These are phyloP conservation scores for Mustela nigripes DNA, from an alignment of 2,113 vertebrate species.

Conservation along the genomic window DNA sequence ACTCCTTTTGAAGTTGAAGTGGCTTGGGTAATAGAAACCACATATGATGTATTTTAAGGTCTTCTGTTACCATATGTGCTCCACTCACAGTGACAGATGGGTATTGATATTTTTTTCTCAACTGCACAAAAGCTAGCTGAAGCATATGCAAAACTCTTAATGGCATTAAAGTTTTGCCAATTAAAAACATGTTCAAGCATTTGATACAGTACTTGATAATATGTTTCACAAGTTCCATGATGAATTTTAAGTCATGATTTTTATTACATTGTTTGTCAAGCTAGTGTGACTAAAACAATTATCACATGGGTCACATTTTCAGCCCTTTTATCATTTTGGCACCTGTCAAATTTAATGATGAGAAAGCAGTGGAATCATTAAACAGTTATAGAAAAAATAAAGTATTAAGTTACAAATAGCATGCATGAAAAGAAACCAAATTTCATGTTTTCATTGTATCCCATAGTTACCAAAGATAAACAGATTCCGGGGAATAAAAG, in stretches of 20 bases:
- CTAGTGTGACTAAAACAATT: constrained; percentile 68
- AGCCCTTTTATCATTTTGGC: constrained; percentile 57
- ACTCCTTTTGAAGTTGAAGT: constrained; percentile 73
- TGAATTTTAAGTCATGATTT: constrained; percentile 75
- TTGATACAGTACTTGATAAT: constrained; percentile 79
- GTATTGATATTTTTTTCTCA: constrained; percentile 86
- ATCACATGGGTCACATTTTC: constrained; percentile 45
- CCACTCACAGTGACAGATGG: constrained; percentile 84
- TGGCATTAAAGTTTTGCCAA: constrained; percentile 85
- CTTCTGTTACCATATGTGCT: constrained; percentile 84
- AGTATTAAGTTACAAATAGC: neutral
- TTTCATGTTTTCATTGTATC: neutral
- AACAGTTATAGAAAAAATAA: constrained; percentile 35
- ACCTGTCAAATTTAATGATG: constrained; percentile 60
- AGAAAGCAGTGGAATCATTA: constrained; percentile 44
- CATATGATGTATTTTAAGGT: constrained; percentile 85
- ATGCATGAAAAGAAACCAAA: neutral
- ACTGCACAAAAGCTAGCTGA: constrained; percentile 85
- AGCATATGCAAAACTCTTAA: constrained; percentile 86
- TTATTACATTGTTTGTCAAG: constrained; percentile 75
- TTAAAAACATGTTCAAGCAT: constrained; percentile 84
- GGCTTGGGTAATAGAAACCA: constrained; percentile 79
- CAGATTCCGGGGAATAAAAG: neutral
- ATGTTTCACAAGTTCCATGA: constrained; percentile 79
- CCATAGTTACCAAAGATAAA: neutral